Percentiles rank a stretch among this genome's conserved stretches.
Conservation (phyloP, 2,888 invertebrate genomes). For the Acleris emargana region DNA sequence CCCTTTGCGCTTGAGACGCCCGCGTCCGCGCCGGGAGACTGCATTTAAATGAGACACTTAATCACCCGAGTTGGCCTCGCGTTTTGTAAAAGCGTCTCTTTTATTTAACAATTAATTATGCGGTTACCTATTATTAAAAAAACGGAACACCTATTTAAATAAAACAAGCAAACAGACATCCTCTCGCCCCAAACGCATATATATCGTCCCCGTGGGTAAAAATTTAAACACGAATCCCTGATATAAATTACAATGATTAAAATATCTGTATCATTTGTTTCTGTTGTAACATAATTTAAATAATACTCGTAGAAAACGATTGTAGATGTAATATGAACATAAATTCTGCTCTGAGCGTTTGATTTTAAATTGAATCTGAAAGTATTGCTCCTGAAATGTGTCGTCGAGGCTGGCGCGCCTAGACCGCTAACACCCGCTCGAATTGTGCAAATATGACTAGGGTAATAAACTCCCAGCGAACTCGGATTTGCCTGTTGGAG, state of each 20-base stretch:
- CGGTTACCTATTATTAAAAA: slow-evolving; percentile 50
- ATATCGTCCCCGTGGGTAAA: too few species aligned
- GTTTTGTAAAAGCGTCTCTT: slow-evolving; percentile 76
- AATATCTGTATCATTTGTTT: too few species aligned
- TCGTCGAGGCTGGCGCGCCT: slow-evolving; percentile 48
- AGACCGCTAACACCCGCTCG: slow-evolving; percentile 69
- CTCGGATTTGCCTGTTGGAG: slow-evolving; percentile 75
- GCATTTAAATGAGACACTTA: slow-evolving; percentile 84
- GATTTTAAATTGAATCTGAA: slow-evolving; percentile 37
- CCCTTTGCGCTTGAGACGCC: slow-evolving; percentile 80
- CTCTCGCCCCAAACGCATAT: too few species aligned
- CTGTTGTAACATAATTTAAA: too few species aligned
- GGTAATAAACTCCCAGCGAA: slow-evolving; percentile 74
- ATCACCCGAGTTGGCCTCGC: slow-evolving; percentile 78
- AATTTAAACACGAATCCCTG: too few species aligned
- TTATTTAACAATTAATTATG: slow-evolving; percentile 72
- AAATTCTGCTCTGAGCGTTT: slow-evolving; percentile 21
- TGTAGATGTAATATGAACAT: not conserved
- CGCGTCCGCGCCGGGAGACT: slow-evolving; percentile 77
- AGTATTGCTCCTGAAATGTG: slow-evolving; percentile 45
- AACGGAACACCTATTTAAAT: too few species aligned
- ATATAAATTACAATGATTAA: too few species aligned
- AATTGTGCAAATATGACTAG: slow-evolving; percentile 79
- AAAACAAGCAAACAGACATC: too few species aligned
- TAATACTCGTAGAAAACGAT: not conserved